phyloP scores from a whole-genome alignment of 2,113 vertebrate species.

The Romanogobio albipinnatus region DNA sequence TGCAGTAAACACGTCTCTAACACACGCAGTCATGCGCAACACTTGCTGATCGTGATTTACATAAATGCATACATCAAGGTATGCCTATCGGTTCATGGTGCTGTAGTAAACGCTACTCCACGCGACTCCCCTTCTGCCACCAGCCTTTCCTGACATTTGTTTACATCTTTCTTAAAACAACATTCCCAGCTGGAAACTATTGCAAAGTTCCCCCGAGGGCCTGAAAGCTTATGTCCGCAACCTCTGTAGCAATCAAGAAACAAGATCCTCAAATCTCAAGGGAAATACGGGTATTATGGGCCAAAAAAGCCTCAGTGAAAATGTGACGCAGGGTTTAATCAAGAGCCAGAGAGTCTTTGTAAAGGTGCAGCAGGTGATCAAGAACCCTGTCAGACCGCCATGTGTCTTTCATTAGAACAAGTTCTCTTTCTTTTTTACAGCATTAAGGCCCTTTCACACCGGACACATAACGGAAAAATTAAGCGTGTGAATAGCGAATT shows the following conservation, averaged over 20 bases:
- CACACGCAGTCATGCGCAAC: neutral
- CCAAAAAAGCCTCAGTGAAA: neutral
- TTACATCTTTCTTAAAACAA: conserved; percentile 55
- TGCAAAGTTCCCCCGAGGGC: conserved; percentile 13
- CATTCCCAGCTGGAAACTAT: conserved; percentile 55
- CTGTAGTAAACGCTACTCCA: neutral
- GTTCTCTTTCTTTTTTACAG: neutral
- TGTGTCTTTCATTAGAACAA: neutral
- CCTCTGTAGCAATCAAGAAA: conserved; percentile 1
- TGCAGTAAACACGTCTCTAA: conserved; percentile 5
- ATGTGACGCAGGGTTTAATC: conserved; percentile 1
- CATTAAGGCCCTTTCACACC: too few species aligned
- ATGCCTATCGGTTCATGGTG: neutral
- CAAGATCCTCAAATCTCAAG: conserved; percentile 24
- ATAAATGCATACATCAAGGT: neutral
- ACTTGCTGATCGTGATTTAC: neutral
- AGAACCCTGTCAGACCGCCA: neutral
- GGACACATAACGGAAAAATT: too few species aligned
- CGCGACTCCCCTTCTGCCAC: neutral
- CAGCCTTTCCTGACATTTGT: conserved; percentile 34
- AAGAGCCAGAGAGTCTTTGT: neutral
- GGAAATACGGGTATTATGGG: conserved; percentile 7
- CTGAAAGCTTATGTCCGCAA: conserved; percentile 2
- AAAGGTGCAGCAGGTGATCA: neutral
- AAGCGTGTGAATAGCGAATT: too few species aligned